Evolutionary conservation across 1,140 invertebrate species (phyloP), one percentile per base, ranked within the genome.

Genomic region (Drosophila bifasciata): DNA sequence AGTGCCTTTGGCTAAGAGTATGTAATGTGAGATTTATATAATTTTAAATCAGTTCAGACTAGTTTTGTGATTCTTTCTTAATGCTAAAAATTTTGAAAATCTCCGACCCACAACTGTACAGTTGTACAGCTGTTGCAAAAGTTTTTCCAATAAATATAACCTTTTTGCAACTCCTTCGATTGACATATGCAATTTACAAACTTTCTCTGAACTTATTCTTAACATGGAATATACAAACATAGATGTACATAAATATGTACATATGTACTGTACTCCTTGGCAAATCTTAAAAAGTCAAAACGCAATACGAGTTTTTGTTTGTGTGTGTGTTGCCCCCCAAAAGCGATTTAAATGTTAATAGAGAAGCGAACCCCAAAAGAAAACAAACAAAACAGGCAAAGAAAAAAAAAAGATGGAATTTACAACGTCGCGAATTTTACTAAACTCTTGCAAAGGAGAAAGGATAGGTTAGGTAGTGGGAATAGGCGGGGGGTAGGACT

Each of bases 391-490:
- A 56, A 55, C 49, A 66, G 13, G 6, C 11, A 21, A 11, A 21
- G 23, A 39, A 36, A 19, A 25, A 9, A 74, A 71, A 48, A 43
- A n/a, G n/a, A n/a, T n/a, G 41, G 39, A 61, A 79, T 43, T 53
- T 43, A 73, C 50, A 68, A 78, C 46, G 43, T 58, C 50, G 62
- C 70, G 70, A 69, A 63, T 69, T 63, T 68, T 63, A 53, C 52
- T 73, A 17, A 67, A 79, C 56, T 71, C 58, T 60, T 46, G 53
- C 39, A 13, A 39, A 45, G 32, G n/a, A 56, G 60, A 16, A 61
- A 53, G 17, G 40, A 21, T 16, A 41, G 40, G 95, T 95, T 70
- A 11, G 62, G 56, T 13, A 9, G 51, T 8, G 44, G 16, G 48
- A 16, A 13, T 36, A n/a, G n/a, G n/a, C n/a, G 28, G 2, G 15